phyloP scores from a whole-genome alignment of 2,888 invertebrate species.

The Rhagophthalmus giganteus region DNA sequence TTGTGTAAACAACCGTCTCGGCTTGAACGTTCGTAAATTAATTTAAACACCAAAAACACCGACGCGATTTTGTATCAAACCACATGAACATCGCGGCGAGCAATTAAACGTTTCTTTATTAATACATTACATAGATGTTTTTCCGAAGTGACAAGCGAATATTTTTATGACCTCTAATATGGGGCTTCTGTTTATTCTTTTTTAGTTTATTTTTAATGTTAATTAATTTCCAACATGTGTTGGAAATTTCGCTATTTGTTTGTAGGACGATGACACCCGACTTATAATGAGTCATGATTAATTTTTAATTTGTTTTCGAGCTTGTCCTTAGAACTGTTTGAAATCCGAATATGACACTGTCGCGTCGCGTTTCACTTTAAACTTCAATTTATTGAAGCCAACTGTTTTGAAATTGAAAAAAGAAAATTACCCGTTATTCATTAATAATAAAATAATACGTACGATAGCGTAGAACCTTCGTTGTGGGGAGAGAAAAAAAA shows the following conservation, averaged over 20 bases:
- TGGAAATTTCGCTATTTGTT: not conserved
- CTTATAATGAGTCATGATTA: not conserved
- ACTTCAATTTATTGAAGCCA: too few species aligned
- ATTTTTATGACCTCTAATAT: not conserved
- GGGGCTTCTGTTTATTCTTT: not conserved
- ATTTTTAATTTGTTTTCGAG: not conserved
- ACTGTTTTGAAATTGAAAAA: too few species aligned
- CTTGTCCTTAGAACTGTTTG: not conserved
- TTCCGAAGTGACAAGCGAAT: not conserved
- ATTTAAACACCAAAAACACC: too few species aligned
- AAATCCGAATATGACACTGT: too few species aligned
- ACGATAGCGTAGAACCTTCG: too few species aligned
- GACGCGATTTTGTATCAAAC: not conserved
- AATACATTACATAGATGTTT: not conserved
- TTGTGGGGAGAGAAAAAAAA: too few species aligned
- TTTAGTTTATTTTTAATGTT: not conserved
- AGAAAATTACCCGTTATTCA: too few species aligned
- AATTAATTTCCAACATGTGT: not conserved
- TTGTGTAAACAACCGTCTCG: too few species aligned
- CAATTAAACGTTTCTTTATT: not conserved
- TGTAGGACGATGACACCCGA: not conserved
- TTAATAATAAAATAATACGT: too few species aligned
- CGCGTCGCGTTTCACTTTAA: too few species aligned
- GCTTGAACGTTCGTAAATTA: too few species aligned
- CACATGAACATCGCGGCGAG: not conserved